Evolutionary conservation across 1,140 invertebrate species (phyloP).

Genomic region (Chlorops oryzae): DNA sequence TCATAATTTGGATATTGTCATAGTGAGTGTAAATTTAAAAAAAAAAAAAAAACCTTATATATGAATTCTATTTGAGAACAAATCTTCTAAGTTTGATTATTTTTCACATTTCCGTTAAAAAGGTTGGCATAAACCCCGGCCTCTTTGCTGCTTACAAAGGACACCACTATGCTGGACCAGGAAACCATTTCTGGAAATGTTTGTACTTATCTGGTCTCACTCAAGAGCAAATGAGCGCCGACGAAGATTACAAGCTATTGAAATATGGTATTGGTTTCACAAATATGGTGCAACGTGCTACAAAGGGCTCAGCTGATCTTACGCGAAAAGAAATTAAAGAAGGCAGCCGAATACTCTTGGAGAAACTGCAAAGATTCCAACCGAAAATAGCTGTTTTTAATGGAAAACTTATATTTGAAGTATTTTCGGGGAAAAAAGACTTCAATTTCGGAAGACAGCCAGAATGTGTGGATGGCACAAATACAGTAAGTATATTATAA

Average conservation of each 20-base stretch:
- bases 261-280: slow-evolving; percentile 96
- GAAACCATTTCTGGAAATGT: slow-evolving; percentile 99
- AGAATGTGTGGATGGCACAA: slow-evolving; percentile 84
- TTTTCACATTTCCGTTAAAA: too few relatives aligned
- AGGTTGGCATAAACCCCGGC: slow-evolving; percentile 98
- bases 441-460: slow-evolving; percentile 95
- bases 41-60: too few relatives aligned
- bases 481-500: slow-evolving; percentile 74
- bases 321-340: slow-evolving; percentile 96
- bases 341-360: slow-evolving; percentile 82
- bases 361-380: slow-evolving; percentile 86
- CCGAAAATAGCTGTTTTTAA: slow-evolving; percentile 98
- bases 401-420: slow-evolving; percentile 96
- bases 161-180: slow-evolving; percentile 96
- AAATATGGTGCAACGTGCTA: slow-evolving; percentile 92
- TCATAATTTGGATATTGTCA: slow-evolving; percentile 91
- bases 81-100: not conserved
- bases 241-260: slow-evolving; percentile 89
- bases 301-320: slow-evolving; percentile 91
- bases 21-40: slow-evolving; percentile 71
- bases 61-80: not conserved
- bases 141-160: slow-evolving; percentile 95
- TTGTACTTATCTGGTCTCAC: slow-evolving; percentile 89
- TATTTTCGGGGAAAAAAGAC: slow-evolving; percentile 95
- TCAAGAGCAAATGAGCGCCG: slow-evolving; percentile 89